Percentiles rank a stretch among this genome's conserved stretches.
Evolutionary conservation across 2,888 invertebrate species (phyloP).

Genomic region (Pheosia tremula): DNA sequence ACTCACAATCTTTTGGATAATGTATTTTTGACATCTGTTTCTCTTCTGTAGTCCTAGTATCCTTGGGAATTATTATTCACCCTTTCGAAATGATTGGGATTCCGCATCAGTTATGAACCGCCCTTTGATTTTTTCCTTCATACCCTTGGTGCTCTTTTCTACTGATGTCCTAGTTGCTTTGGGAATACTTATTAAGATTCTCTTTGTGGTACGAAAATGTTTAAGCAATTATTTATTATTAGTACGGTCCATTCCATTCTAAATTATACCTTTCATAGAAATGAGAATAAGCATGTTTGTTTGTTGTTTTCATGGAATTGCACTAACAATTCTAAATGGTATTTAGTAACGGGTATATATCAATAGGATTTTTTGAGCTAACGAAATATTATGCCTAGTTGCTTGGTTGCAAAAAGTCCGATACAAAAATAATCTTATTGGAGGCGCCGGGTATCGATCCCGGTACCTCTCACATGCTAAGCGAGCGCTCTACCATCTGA

Average conservation of each 20-base stretch:
- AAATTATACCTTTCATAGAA: too few species aligned
- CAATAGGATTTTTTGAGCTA: too few species aligned
- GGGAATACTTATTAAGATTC: not conserved
- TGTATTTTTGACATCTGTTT: not conserved
- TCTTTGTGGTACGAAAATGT: not conserved
- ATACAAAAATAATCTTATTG: constrained; percentile 42
- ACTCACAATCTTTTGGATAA: not conserved
- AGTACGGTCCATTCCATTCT: too few species aligned
- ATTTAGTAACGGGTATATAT: too few species aligned
- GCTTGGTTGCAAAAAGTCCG: too few species aligned
- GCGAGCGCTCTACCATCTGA: constrained; percentile 85
- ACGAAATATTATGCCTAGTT: too few species aligned
- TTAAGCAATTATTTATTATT: too few species aligned
- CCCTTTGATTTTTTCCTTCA: not conserved
- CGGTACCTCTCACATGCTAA: constrained; percentile 84
- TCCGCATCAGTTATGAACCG: not conserved
- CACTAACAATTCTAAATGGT: too few species aligned
- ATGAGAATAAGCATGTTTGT: too few species aligned
- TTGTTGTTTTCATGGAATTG: too few species aligned
- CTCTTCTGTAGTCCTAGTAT: constrained; percentile 11
- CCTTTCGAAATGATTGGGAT: constrained; percentile 4
- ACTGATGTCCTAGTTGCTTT: not conserved
- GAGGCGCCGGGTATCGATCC: constrained; percentile 84
- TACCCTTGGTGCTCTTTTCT: not conserved
- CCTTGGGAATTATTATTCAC: constrained; percentile 15